Conservation (phyloP, 2,888 invertebrate genomes). For the Pseudococcus viburni region DNA sequence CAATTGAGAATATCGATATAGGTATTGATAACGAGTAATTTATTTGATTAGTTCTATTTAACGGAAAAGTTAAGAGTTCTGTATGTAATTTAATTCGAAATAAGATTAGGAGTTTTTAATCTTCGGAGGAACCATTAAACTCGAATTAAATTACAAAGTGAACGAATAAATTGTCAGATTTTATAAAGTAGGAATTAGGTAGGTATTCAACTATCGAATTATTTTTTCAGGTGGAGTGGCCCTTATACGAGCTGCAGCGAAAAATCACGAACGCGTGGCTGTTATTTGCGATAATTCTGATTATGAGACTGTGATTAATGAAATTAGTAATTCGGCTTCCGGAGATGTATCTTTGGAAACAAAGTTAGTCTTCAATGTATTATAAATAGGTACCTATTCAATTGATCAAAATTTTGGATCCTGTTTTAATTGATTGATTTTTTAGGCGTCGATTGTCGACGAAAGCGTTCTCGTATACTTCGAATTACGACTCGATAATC, state of each 20-base stretch:
- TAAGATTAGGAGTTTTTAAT: background rate
- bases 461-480: constrained; percentile 97
- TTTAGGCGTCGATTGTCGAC: constrained; percentile 83
- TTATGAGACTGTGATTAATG: constrained; percentile 82
- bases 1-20: constrained; percentile 97
- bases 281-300: constrained; percentile 93
- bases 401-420: background rate
- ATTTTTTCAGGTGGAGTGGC: constrained; percentile 83
- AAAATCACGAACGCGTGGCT: constrained; percentile 95
- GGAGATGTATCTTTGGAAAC: constrained; percentile 48
- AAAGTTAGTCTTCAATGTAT: background rate
- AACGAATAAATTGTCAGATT: background rate
- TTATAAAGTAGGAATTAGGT: no score
- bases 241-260: constrained; percentile 93
- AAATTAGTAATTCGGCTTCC: constrained; percentile 73
- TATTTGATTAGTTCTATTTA: background rate
- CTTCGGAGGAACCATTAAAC: background rate
- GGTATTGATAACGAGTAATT: constrained; percentile 73
- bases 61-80: background rate
- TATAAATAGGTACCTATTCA: background rate
- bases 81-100: background rate
- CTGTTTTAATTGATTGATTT: no score
- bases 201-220: background rate
- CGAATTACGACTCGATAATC: constrained; percentile 94
- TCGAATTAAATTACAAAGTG: background rate